Evolutionary conservation across 2,888 invertebrate genomes (phyloP).

Genomic region (Anthophora plumipes): DNA sequence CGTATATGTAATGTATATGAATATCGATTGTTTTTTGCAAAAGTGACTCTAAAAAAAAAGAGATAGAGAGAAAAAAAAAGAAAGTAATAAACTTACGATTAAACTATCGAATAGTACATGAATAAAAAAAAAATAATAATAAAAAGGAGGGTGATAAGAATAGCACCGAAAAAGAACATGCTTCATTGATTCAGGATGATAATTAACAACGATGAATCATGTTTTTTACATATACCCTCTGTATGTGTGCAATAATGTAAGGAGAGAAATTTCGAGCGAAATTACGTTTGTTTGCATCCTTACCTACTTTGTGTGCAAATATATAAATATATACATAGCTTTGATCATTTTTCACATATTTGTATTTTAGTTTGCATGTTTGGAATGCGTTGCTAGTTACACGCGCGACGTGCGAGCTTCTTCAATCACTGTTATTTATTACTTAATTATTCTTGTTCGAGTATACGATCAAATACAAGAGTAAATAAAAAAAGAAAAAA

Average conservation of each 20-base stretch:
- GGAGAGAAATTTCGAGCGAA: conserved; percentile 44
- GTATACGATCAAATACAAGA: background rate
- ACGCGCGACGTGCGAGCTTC: conserved; percentile 41
- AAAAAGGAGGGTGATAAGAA: conserved; percentile 9
- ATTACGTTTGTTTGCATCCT: conserved; percentile 68
- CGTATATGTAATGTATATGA: conserved; percentile 23
- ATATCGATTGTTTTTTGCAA: conserved; percentile 13
- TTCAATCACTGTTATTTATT: conserved; percentile 5
- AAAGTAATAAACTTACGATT: conserved; percentile 31
- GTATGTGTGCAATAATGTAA: conserved; percentile 16
- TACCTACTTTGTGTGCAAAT: conserved; percentile 65
- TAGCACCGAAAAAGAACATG: conserved; percentile 29
- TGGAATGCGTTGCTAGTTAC: conserved; percentile 51
- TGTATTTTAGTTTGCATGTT: conserved; percentile 78
- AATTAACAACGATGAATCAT: conserved; percentile 46
- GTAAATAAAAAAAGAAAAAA: no score
- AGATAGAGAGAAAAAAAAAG: conserved; percentile 17
- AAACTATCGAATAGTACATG: conserved; percentile 6
- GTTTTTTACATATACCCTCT: conserved; percentile 15
- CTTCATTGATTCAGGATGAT: conserved; percentile 36
- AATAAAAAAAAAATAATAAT: background rate
- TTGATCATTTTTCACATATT: conserved; percentile 66
- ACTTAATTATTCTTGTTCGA: background rate
- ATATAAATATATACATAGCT: conserved; percentile 61
- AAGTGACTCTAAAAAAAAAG: conserved; percentile 9